Percentiles rank a stretch among this genome's conserved stretches.
phyloP scores from a whole-genome alignment of 2,113 vertebrate species.

The Scolopax mira region DNA sequence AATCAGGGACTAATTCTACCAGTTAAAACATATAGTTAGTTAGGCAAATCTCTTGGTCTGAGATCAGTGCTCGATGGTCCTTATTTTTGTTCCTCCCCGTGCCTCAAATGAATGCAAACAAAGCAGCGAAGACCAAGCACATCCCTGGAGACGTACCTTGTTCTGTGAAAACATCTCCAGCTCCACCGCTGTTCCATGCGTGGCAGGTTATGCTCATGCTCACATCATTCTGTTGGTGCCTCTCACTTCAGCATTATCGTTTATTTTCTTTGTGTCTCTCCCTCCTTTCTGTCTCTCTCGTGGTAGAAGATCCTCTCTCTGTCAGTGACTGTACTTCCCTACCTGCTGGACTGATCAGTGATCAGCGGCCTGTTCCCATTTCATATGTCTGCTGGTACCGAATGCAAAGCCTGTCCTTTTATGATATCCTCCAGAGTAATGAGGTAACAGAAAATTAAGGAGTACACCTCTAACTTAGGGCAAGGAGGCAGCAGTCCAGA shows the following conservation, averaged over 20 bases:
- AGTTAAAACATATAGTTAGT: not conserved
- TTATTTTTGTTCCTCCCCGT: not conserved
- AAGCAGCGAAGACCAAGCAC: not conserved
- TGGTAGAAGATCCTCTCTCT: conserved; percentile 85
- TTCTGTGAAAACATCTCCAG: conserved; percentile 34
- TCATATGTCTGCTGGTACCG: conserved; percentile 85
- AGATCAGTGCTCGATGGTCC: not conserved
- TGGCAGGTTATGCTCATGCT: conserved; percentile 19
- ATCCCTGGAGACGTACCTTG: not conserved
- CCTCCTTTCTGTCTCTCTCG: conserved; percentile 71
- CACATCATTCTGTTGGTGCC: conserved; percentile 8
- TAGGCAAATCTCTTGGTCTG: not conserved
- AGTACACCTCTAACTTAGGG: not conserved
- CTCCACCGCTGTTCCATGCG: conserved; percentile 3
- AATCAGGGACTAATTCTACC: not conserved
- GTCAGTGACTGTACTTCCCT: conserved; percentile 80
- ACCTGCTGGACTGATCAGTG: conserved; percentile 78
- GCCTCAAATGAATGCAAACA: not conserved
- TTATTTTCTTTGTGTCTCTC: conserved; percentile 69
- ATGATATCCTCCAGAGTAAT: conserved; percentile 84
- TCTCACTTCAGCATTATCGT: conserved; percentile 57
- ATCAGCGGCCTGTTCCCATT: conserved; percentile 82
- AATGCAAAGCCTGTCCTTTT: conserved; percentile 86
- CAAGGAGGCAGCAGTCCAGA: not conserved
- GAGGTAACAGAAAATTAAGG: conserved; percentile 81